A percentile compares a stretch with the other conserved stretches of the same genome.
These are phyloP conservation scores for Oncorhynchus kisutch DNA, from an alignment of 2,113 vertebrate genomes.

Conservation along the genomic window DNA sequence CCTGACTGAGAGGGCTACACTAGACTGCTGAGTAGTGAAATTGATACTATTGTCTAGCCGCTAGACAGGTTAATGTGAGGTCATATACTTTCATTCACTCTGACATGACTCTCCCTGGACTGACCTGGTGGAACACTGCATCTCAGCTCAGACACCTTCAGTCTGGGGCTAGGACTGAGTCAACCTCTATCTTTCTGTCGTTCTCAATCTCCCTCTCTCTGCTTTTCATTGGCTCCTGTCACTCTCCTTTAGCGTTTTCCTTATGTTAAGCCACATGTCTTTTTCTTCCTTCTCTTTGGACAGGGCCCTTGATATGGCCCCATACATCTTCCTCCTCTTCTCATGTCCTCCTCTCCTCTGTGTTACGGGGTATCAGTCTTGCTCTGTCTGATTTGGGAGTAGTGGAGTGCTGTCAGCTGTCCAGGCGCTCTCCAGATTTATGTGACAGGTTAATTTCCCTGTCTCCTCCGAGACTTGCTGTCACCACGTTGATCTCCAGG, in stretches of 20 bases:
- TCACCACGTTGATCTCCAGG: constrained; percentile 16
- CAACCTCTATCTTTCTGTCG: constrained; percentile 19
- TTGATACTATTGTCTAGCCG: not conserved
- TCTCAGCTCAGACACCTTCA: constrained; percentile 9
- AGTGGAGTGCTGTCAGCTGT: constrained; percentile 13
- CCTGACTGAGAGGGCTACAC: not conserved
- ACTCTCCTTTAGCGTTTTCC: constrained; percentile 10
- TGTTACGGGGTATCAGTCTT: constrained; percentile 1
- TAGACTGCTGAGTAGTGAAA: not conserved
- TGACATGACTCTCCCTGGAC: not conserved
- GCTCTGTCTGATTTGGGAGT: not conserved
- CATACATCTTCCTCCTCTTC: constrained; percentile 6
- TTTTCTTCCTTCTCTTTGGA: not conserved
- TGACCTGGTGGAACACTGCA: not conserved
- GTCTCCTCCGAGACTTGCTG: constrained; percentile 6
- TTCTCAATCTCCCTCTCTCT: constrained; percentile 30
- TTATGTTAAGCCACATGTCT: not conserved
- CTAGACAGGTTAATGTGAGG: constrained; percentile 1
- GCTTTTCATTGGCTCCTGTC: not conserved
- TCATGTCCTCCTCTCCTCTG: not conserved
- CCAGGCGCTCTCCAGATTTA: constrained; percentile 19
- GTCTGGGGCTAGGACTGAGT: not conserved
- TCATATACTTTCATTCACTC: not conserved
- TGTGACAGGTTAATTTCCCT: constrained; percentile 46
- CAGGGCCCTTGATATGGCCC: constrained; percentile 10